Base-by-base conservation (phyloP, 2,888 invertebrate genomes). In the Monochamus alternatus region DNA sequence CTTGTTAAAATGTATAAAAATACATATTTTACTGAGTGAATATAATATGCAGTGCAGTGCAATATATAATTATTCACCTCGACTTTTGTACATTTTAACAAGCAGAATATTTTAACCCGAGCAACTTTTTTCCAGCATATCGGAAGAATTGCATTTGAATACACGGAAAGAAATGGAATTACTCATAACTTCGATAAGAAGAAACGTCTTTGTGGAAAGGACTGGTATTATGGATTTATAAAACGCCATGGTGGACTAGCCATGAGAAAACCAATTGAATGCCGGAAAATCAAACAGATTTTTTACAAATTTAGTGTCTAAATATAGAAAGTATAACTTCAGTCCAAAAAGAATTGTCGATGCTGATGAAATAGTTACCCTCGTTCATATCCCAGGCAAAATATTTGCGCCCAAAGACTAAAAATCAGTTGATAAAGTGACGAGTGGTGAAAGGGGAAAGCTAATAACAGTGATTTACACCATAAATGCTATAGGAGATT, bases 361-460 rank as follows among this genome's bases (percentile, higher is more conserved):
- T 55, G 14, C 3, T 3, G 55, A 55, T 7, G 55, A 55, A 14
- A 55, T 14, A 5, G 55, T 55, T 14, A n/a, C n/a, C 3, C 10
- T 14, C 7, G 55, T 55, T 3, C n/a, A 10, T 14, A 55, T n/a
- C 3, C 14, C 55, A 8, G 10, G 1, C 3, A 60, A 60, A 32
- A n/a, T 31, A 3, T 32, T 60, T 1, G 60, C 60, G 5, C 2
- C 10, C 3, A 60, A 60, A n/a, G 60, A 32, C 68, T 43, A 68
- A 76, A 72, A 68, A 55, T 1, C n/a, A 55, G 22, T 79, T 59
- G 82, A 81, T 9, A 60, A 47, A 2, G 52, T 77, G 30, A 76
- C 76, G 38, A 78, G 75, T 75, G 73, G 74, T n/a, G 76, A 78
- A 74, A 76, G 76, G 14, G 78, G 76, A 30, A 43, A 75, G 68